These are phyloP conservation scores for Brienomyrus longianalis DNA, from an alignment of 2,113 vertebrate species.

Conservation along the genomic window DNA sequence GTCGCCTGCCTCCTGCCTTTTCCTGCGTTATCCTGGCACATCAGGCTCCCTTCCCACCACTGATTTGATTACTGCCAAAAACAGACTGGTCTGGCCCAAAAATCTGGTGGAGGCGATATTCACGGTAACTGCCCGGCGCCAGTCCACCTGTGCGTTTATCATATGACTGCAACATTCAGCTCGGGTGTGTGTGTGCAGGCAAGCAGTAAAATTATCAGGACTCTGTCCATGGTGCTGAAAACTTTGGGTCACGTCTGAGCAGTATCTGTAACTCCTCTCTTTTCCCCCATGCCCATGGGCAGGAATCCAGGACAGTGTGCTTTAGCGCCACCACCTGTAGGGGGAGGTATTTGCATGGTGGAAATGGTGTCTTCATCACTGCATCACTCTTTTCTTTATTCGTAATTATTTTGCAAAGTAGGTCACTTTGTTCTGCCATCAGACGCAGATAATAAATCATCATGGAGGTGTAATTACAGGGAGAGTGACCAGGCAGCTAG, in stretches of 20 bases:
- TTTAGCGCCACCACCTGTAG: neutral
- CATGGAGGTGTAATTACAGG: conserved; percentile 1
- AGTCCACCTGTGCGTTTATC: neutral
- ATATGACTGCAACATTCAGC: neutral
- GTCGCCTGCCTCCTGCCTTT: neutral
- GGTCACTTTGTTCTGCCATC: conserved; percentile 29
- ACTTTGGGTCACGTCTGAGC: neutral
- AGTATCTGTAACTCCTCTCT: neutral
- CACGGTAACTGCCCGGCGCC: neutral
- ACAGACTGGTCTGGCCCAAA: neutral
- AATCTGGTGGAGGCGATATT: conserved; percentile 1
- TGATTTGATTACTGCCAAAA: neutral
- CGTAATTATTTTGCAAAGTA: conserved; percentile 26
- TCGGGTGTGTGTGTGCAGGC: neutral
- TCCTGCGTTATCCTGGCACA: neutral
- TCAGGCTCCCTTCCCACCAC: neutral
- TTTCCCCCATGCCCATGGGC: neutral
- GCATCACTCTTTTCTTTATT: conserved; percentile 14
- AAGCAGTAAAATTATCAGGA: neutral
- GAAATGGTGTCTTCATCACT: neutral
- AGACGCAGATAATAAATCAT: conserved; percentile 13
- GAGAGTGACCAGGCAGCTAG: neutral
- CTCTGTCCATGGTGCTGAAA: conserved; percentile 23
- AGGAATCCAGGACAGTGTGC: neutral
- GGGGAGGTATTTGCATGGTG: neutral